Evolutionary conservation across 2,113 vertebrate species (phyloP).

Genomic region (Carettochelys insculpta): DNA sequence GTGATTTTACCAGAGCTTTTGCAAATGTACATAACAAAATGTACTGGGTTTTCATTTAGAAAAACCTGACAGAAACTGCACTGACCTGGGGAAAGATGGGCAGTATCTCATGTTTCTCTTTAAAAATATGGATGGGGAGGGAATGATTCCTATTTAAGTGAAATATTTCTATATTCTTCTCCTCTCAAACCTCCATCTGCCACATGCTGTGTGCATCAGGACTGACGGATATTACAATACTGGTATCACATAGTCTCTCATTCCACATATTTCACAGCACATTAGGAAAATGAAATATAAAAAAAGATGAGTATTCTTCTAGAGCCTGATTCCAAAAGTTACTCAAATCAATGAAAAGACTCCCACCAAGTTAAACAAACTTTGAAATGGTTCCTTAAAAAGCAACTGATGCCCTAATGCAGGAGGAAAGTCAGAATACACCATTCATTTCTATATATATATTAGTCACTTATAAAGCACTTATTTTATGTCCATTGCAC

Average conservation of each 20-base stretch:
- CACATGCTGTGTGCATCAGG: not conserved
- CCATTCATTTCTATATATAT: not conserved
- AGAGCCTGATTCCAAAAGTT: not conserved
- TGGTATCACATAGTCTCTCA: slow-evolving; percentile 18
- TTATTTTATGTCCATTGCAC: not conserved
- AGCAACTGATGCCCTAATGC: not conserved
- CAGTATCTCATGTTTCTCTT: not conserved
- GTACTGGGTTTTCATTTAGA: not conserved
- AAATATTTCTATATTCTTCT: not conserved
- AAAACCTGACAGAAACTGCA: not conserved
- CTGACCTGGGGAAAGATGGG: not conserved
- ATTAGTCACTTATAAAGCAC: not conserved
- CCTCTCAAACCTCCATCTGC: not conserved
- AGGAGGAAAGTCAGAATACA: not conserved
- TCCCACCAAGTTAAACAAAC: not conserved
- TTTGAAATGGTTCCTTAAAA: not conserved
- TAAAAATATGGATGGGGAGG: not conserved
- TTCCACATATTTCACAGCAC: slow-evolving; percentile 42
- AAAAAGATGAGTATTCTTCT: slow-evolving; percentile 53
- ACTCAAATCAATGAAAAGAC: not conserved
- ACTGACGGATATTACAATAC: not conserved
- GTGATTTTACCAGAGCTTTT: not conserved
- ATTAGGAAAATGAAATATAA: slow-evolving; percentile 62
- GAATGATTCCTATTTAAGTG: not conserved
- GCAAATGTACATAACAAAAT: not conserved